Base-by-base conservation (phyloP, 2,113 vertebrate genomes). In the Myiozetetes cayanensis region DNA sequence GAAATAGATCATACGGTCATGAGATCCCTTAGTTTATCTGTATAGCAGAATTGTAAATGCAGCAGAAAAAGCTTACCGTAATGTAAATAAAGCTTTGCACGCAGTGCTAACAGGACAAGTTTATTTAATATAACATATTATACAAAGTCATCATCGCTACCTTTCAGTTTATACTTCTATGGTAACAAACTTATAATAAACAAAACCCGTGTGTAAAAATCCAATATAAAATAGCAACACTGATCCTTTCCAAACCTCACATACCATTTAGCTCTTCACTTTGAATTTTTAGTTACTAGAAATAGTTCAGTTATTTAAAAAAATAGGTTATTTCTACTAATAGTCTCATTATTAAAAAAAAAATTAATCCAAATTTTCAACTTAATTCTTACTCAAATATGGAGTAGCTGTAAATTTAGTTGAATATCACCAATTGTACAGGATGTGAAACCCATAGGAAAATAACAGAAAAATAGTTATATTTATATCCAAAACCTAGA, bases 101-200 rank as follows among this genome's bases (percentile, higher is more conserved):
- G 78, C 67, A 89, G 94, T 21, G 28, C 19, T 77, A 92, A 75
- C 83, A 21, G 87, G 94, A 96, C 88, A 98, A 96, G 98, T 98
- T 98, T 98, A 98, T 97, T 97, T 97, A 98, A 97, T 61, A 70
- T 94, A 97, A 97, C 86, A 53, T 96, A 98, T 98, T 97, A 96
- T 85, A 85, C 92, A 95, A 96, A 96, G 93, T 90, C 96, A 95
- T 96, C 97, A 98, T 85, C 95, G 93, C 96, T 98, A 97, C 97
- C 96, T 98, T 98, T 97, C 85, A 96, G 97, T 97, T 97, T 97
- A 97, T 96, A 97, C 93, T 98, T 97, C 97, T 97, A 97, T 98
- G 95, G 97, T 97, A 98, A 98, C 97, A 96, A 98, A 96, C 62
- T 80, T 97, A 90, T 28, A 96, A 97, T 95, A 98, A 98, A 97